phyloP scores from a whole-genome alignment of 1,140 invertebrate species.

The Melanaphis sacchari region DNA sequence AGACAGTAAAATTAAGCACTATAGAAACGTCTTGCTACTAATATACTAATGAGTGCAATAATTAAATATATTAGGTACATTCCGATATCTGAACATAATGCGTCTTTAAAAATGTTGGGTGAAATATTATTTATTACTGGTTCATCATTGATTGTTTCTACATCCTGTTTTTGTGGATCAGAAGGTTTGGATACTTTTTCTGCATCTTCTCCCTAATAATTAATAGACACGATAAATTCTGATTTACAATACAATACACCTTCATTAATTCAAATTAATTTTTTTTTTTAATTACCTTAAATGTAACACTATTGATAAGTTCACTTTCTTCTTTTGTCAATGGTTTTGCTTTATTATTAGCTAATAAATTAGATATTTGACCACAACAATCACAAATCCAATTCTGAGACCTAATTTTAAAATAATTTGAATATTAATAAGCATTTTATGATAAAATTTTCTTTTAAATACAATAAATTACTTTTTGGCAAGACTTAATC shows the following conservation, averaged over 20 bases:
- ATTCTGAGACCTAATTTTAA: conserved; percentile 64
- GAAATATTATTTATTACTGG: background rate
- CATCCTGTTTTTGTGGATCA: background rate
- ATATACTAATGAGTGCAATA: conserved; percentile 49
- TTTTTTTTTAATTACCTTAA: conserved; percentile 62
- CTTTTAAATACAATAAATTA: conserved; percentile 62
- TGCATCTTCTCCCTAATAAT: conserved; percentile 24
- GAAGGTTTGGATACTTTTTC: background rate
- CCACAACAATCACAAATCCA: conserved; percentile 72
- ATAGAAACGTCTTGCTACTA: conserved; percentile 48
- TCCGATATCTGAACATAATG: conserved; percentile 45
- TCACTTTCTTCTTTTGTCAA: conserved; percentile 65
- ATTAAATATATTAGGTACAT: conserved; percentile 51
- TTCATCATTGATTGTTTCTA: background rate
- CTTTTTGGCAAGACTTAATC: conserved; percentile 82
- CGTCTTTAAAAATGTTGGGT: background rate
- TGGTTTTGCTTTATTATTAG: conserved; percentile 62
- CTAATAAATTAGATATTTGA: conserved; percentile 65
- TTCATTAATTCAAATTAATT: background rate
- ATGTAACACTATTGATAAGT: conserved; percentile 65
- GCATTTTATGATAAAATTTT: background rate
- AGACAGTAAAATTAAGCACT: conserved; percentile 22
- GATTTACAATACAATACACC: background rate
- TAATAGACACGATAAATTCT: background rate
- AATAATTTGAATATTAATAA: conserved; percentile 30